These are phyloP conservation scores for Mormoops blainvillei DNA, from an alignment of 2,113 vertebrate genomes.

Conservation along the genomic window DNA sequence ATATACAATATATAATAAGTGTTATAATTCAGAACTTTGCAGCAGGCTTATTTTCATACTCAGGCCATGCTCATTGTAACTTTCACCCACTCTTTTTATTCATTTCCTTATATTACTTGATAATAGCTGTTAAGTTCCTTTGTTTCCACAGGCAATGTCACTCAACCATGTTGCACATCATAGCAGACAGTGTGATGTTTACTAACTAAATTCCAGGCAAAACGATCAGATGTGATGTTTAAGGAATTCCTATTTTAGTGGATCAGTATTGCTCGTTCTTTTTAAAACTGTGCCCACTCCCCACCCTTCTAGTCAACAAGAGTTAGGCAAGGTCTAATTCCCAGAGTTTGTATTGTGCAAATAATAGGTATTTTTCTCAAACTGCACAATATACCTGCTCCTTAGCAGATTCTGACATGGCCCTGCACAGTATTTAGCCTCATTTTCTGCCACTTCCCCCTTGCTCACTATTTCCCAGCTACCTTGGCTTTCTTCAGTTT, in stretches of 20 bases:
- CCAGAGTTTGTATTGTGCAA: background rate
- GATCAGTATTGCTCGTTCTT: background rate
- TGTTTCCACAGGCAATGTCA: background rate
- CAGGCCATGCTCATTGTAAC: background rate
- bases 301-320: background rate
- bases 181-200: background rate
- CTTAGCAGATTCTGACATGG: background rate
- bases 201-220: background rate
- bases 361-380: background rate
- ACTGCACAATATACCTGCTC: background rate
- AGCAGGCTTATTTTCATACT: background rate
- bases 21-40: background rate
- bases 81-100: background rate
- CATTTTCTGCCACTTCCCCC: background rate
- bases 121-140: background rate
- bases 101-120: background rate
- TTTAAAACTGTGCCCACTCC: background rate
- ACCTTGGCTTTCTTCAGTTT: background rate
- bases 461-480: background rate
- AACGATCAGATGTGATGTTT: background rate
- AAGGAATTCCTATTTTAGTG: background rate
- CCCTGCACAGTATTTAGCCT: background rate
- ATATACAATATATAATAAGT: background rate
- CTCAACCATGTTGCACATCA: background rate
- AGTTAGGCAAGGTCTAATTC: background rate